Base-by-base conservation (phyloP, 2,113 vertebrate genomes). In the Rattus rattus region DNA sequence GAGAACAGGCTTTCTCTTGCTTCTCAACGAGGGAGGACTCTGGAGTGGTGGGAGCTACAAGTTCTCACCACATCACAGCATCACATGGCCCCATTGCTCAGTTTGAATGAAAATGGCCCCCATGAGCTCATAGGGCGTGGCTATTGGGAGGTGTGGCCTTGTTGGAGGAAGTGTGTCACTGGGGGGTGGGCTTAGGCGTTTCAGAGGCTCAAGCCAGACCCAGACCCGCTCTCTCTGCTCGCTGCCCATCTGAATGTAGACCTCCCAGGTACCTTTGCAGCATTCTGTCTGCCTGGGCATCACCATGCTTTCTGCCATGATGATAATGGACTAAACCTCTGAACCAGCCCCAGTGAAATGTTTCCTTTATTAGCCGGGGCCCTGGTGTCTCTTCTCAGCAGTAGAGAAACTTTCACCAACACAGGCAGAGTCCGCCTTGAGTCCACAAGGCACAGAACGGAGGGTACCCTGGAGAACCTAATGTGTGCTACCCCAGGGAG, bases 61-160 rank as follows among this genome's bases (percentile, higher is more conserved):
- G 26, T 65, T 65, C 11, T 16, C 11, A 1, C 70, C 24, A 8
- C 0, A 7, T 20, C 9, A 17, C 11, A 3, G 1, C 4, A 47
- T 61, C 1, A 2, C 24, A 0, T 10, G 80, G 12, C 22, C 36
- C 24, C 2, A 0, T 52, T 22, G 36, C 2, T 12, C 39, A 2
- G 36, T 83, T 61, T 83, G 80, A 61, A 61, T 26, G 3, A 39
- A 61, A 83, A 26, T 83, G 52, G 1, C 54, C 19, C 80, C 54
- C 20, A 24, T 39, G 7, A n/a, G 3, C 36, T 61, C 36, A 36
- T 20, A 83, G 80, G 54, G 56, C 39, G 56, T 39, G 36, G 56
- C 22, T 61, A 17, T 28, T 84, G 26, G 56, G 54, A 61, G 22
- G 7, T 0, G 22, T 39, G 56, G 56, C 56, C 24, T 84, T 43